These are phyloP conservation scores for Squalus acanthias DNA, from an alignment of 2,797 vertebrate genomes.

Conservation along the genomic window DNA sequence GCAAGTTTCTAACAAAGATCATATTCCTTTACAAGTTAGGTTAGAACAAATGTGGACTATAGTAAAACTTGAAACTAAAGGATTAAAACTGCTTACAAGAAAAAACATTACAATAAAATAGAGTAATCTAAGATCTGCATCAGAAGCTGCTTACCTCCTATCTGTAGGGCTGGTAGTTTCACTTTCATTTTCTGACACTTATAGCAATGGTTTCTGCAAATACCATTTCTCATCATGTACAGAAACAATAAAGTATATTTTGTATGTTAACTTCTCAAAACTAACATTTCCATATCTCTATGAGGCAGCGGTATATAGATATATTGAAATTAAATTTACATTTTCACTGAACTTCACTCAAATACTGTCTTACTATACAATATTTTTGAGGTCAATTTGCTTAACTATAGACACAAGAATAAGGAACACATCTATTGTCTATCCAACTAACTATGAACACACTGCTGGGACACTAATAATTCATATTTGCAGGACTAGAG, in stretches of 20 bases:
- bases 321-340: neutral
- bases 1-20: neutral
- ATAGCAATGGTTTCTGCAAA: neutral
- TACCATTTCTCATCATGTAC: neutral
- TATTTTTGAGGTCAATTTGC: neutral
- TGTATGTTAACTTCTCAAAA: neutral
- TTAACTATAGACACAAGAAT: neutral
- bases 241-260: neutral
- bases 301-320: neutral
- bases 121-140: neutral
- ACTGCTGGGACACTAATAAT: neutral
- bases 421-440: neutral
- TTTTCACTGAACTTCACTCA: neutral
- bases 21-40: neutral
- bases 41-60: neutral
- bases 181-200: neutral
- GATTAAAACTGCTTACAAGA: neutral
- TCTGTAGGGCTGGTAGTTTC: neutral
- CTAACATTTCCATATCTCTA: neutral
- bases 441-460: neutral
- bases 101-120: neutral
- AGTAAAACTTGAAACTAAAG: neutral
- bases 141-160: neutral
- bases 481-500: neutral
- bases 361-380: neutral